These are phyloP conservation scores for Archilochus colubris DNA, from an alignment of 2,113 vertebrate genomes.

Conservation along the genomic window DNA sequence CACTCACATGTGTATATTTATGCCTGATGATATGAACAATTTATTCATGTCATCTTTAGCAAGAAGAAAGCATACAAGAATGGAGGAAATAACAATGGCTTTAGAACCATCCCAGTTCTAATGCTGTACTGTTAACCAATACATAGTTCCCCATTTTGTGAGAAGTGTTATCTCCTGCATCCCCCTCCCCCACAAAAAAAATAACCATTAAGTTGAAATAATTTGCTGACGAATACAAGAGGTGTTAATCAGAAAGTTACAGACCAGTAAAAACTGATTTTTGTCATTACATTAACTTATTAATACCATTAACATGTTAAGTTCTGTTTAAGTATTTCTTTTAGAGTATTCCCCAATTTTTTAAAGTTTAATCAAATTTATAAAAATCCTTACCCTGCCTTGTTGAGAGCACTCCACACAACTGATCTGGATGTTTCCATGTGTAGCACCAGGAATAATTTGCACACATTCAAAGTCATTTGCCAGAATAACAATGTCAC, in stretches of 20 bases:
- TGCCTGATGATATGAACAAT: neutral
- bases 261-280: neutral
- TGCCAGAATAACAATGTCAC: conserved; percentile 96
- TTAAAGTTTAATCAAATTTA: neutral
- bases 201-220: neutral
- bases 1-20: fast-evolving
- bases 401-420: conserved; percentile 97
- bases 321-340: neutral
- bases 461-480: conserved; percentile 98
- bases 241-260: neutral
- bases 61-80: neutral
- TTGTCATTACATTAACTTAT: neutral
- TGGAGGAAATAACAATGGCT: neutral
- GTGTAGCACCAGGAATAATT: conserved; percentile 98
- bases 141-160: neutral
- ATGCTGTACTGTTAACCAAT: neutral
- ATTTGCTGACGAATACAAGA: neutral
- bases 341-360: neutral
- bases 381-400: conserved; percentile 89
- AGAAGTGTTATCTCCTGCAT: neutral
- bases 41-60: neutral
- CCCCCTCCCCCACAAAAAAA: neutral
- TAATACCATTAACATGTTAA: neutral
- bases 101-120: neutral
- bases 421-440: conserved; percentile 99